phyloP scores from a whole-genome alignment of 2,113 vertebrate species.

The Bucco capensis region DNA sequence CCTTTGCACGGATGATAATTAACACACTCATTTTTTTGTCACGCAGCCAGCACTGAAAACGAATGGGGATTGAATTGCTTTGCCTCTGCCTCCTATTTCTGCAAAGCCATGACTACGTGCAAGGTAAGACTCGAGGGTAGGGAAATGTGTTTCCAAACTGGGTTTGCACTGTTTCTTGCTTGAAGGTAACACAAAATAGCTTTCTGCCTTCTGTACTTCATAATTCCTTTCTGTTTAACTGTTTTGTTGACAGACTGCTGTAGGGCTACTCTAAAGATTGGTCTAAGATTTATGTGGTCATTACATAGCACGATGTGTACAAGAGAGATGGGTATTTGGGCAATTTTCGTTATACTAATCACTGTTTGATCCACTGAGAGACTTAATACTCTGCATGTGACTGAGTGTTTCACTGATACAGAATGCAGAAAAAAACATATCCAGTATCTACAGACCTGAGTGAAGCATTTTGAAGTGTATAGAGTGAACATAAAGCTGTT shows the following conservation, averaged over 20 bases:
- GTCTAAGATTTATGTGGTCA: background rate
- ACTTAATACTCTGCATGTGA: background rate
- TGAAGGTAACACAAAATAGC: background rate
- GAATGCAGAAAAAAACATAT: no score
- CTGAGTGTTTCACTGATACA: background rate
- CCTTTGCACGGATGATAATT: constrained; percentile 53
- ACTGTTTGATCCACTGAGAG: background rate
- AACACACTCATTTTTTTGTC: constrained; percentile 68
- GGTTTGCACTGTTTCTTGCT: constrained; percentile 32
- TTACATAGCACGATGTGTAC: background rate
- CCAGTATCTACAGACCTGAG: background rate
- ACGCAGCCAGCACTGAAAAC: constrained; percentile 83
- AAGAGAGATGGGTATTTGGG: background rate
- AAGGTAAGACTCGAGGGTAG: constrained; percentile 81
- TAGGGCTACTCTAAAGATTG: background rate
- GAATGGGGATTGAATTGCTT: constrained; percentile 93
- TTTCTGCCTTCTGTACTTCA: constrained; percentile 26
- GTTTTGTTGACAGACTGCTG: background rate
- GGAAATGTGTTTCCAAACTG: background rate
- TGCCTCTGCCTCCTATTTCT: constrained; percentile 86
- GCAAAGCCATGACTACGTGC: constrained; percentile 81
- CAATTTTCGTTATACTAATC: constrained; percentile 16
- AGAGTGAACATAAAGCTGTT: background rate
- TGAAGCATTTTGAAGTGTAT: background rate
- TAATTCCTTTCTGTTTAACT: constrained; percentile 8